Evolutionary conservation across 2,888 invertebrate species (phyloP), one percentile per base, ranked within the genome.

Genomic region (Erpobdella octoculata): DNA sequence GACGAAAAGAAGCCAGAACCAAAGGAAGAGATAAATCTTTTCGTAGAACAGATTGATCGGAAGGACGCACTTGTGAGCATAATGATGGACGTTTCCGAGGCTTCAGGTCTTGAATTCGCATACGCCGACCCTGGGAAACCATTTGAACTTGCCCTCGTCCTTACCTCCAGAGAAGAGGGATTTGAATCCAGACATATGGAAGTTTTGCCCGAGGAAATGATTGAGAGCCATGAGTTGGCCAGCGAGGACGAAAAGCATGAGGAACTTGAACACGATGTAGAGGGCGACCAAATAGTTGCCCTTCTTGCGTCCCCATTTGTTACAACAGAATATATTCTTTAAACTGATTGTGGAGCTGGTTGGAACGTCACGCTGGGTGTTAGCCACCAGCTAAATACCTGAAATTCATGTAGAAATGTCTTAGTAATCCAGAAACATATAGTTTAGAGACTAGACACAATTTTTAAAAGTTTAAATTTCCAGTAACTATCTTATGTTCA

Each of bases 1-100:
- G 25, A 85, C 83, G 41, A 85, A 80, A 38, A 85, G 80, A 71
- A 85, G 79, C 85, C 85, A 86, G 79, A 84, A 76, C 85, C 85
- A 85, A 62, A 85, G 78, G 80, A 85, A 85, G 76, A 82, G 80
- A 76, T 81, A 83, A 72, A 83, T 83, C 78, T 82, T 82, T 76
- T 77, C 77, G 70, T 77, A 77, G 73, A 77, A 77, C 35, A 77
- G 75, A 70, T 77, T 77, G 71, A 77, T 82, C 33, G 83, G 81
- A 73, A 83, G 77, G 18, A 82, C 82, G 77, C 83, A 83, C 76
- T 83, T 82, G 25, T 83, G 81, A 35, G 82, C 83, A 75, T 85
- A 84, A 35, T 83, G 78, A 75, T 85, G 85, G 33, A 84, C 82
- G 76, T 84, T 84, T 25, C 77, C 77, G 21, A 77, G 74, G 25